Evolutionary conservation across 2,113 vertebrate genomes (phyloP).

Genomic region (Rousettus leschenaultii): DNA sequence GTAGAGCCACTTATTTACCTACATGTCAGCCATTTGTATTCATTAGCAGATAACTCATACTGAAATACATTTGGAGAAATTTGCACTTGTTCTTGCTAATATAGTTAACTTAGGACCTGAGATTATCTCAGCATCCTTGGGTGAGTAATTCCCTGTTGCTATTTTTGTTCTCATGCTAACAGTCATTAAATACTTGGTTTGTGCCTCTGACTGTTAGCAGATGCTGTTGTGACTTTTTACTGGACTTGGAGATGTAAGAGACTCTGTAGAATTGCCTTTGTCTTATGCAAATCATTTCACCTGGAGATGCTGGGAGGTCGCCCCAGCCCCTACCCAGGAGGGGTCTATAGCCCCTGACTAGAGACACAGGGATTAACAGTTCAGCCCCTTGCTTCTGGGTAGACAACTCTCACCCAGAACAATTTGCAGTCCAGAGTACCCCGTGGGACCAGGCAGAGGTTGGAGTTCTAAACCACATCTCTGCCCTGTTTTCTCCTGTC

Average conservation of each 20-base stretch:
- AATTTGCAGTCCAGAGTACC: neutral
- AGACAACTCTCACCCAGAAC: too few relatives aligned
- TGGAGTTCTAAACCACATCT: neutral
- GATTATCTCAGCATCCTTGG: neutral
- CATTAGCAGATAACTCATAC: neutral
- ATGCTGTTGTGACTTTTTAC: neutral
- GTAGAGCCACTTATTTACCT: neutral
- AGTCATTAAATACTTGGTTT: neutral
- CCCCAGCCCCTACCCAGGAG: neutral
- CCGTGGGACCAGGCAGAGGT: neutral
- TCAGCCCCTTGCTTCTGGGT: neutral
- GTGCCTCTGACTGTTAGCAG: neutral
- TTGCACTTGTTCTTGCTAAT: neutral
- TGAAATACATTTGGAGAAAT: neutral
- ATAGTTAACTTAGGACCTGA: neutral
- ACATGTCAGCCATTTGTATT: neutral
- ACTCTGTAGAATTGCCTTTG: neutral
- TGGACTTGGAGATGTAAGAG: neutral
- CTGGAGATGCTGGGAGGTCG: neutral
- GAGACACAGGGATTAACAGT: fast-evolving
- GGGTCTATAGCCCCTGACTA: neutral
- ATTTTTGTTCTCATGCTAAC: neutral
- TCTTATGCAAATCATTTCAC: neutral
- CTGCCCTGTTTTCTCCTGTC: neutral
- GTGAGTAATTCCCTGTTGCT: neutral